These are phyloP conservation scores for Bryconaethiops microstoma DNA, from an alignment of 2,797 vertebrate species.

Conservation along the genomic window DNA sequence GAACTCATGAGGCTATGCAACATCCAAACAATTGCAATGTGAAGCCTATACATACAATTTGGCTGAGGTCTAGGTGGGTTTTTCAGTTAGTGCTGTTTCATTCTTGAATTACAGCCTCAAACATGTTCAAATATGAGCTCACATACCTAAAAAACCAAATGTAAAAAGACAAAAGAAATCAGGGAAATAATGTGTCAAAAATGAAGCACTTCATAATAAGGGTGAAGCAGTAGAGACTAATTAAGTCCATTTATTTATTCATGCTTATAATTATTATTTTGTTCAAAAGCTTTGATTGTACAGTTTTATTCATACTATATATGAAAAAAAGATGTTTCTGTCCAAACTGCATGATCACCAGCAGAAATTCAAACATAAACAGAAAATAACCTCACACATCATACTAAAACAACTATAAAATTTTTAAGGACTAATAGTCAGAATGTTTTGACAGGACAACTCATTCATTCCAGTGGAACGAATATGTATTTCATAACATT, in stretches of 20 bases:
- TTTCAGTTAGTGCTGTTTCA: background rate
- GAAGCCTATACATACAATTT: conserved; percentile 36
- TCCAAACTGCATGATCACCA: too few relatives aligned
- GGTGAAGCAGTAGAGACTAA: background rate
- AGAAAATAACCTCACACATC: background rate
- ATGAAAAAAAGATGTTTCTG: too few relatives aligned
- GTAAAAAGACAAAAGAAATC: background rate
- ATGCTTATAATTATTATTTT: background rate
- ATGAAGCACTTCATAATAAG: background rate
- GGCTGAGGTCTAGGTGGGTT: background rate
- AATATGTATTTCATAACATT: too few relatives aligned
- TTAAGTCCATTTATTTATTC: background rate
- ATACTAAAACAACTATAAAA: conserved; percentile 1
- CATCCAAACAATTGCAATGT: conserved; percentile 12
- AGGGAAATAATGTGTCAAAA: background rate
- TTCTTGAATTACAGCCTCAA: background rate
- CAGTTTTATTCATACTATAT: too few relatives aligned
- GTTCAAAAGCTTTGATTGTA: too few relatives aligned
- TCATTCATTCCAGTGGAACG: conserved; percentile 3
- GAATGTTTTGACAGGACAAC: conserved; percentile 13
- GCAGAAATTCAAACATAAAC: too few relatives aligned
- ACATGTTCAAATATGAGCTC: background rate
- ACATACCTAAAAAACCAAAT: background rate
- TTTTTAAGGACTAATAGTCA: conserved; percentile 16
- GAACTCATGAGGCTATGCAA: conserved; percentile 43